Evolutionary conservation across 2,113 vertebrate species (phyloP), one percentile per base, ranked within the genome.

Genomic region (Rhinopomastus cyanomelas): DNA sequence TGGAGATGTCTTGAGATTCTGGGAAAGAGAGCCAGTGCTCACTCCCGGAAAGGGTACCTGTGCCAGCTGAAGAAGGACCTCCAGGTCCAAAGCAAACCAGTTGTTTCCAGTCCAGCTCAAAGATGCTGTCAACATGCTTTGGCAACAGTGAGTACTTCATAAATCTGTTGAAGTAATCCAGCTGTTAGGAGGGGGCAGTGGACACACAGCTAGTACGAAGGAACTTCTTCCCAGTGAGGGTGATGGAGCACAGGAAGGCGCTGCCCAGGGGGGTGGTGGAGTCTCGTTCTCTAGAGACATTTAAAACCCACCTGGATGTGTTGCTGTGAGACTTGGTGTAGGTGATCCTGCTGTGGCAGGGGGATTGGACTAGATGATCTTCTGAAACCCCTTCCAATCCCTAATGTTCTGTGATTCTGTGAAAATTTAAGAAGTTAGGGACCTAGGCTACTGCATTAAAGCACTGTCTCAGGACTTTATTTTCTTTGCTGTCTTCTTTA

Each of bases 11-110:
- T 56, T 39, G 32, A 66, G 32, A 36, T 74, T 16, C 29, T 49
- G 20, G 19, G 36, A 25, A 51, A 27, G 21, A 42, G 6, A 36
- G 20, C 26, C 12, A 16, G 10, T 32, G 13, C 12, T 6, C 37
- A 8, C 5, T 57, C 13, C 46, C 34, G 22, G 27, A 32, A 39
- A 51, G 18, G 25, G 1, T 13, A 8, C 4, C 14, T 2, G 1
- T 57, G 61, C 65, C 44, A 88, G 0, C 16, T n/a, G 48, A 55
- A 34, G n/a, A 60, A 37, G 9, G 4, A 18, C 71, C n/a, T 48
- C 25, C 18, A 67, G 29, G 44, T 44, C 12, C 34, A 21, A 84
- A 56, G 34, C 16, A 55, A 57, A 49, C 15, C 34, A 11, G 2
- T 30, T 3, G 3, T 71, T 94, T 71, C 23, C 29, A 11, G 32